Percentiles rank a stretch among this genome's conserved stretches.
Conservation (phyloP, 2,888 invertebrate species). For the Sympetrum striolatum region DNA sequence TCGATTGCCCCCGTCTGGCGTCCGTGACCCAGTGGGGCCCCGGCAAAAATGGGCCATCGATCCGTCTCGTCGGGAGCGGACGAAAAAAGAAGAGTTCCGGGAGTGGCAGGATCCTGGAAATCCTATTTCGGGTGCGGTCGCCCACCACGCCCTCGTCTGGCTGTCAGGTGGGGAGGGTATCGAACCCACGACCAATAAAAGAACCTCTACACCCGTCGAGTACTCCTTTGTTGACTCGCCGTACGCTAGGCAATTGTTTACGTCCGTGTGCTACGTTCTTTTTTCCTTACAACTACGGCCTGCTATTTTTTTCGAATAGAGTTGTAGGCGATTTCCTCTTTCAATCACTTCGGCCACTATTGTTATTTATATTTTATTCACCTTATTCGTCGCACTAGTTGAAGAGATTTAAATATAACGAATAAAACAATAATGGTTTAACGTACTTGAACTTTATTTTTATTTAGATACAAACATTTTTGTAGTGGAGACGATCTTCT, state of each 20-base stretch:
- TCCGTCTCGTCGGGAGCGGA: not conserved
- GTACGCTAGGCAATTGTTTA: not conserved
- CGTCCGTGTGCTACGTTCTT: not conserved
- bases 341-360: not conserved
- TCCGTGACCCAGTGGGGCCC: slow-evolving; percentile 19
- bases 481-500: no score
- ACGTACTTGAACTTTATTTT: no score
- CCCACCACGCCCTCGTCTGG: not conserved
- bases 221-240: not conserved
- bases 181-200: not conserved
- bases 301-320: not conserved
- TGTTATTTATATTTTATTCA: no score
- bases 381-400: no score
- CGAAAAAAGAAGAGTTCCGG: not conserved
- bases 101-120: not conserved
- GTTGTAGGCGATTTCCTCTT: not conserved
- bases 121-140: slow-evolving; percentile 11
- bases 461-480: no score
- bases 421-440: no score
- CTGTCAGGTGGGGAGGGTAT: not conserved
- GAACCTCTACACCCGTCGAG: not conserved
- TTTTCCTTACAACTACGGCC: not conserved
- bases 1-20: slow-evolving; percentile 35
- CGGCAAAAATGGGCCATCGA: slow-evolving; percentile 37
- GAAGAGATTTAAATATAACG: no score